Base-by-base conservation (phyloP, 2,113 vertebrate species). In the Lycaon pictus region DNA sequence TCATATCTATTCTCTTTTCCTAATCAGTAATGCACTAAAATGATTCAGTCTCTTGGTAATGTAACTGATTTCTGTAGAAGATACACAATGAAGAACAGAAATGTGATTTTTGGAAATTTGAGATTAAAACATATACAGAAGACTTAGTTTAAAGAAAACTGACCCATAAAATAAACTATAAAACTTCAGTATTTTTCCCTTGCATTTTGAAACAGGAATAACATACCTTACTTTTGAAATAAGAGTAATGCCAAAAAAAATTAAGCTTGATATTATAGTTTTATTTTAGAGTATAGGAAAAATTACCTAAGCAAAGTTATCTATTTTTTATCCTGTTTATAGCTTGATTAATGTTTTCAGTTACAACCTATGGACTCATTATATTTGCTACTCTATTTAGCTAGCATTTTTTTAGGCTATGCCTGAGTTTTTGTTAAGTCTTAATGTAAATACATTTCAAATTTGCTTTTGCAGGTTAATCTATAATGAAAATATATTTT, bases 21-120 rank as follows among this genome's bases (percentile, higher is more conserved):
- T 76, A 62, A 76, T 92, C n/a, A 86, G 11, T 76, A 92, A 60
- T 76, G 5, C 3, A 62, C 22, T 96, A 90, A 81, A 93, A 65
- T 23, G 72, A 69, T 67, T 10, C 8, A 77, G 3, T 65, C 17
- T 80, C 3, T 71, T 91, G 5, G 80, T 55, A 81, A 27, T 0
- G 4, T 62, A 51, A 27, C n/a, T 65, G 43, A 80, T 74, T 76
- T 88, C 27, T 81, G 23, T 20, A 84, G 35, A 76, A 4, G 2
- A 62, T 72, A 60, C 32, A 67, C 17, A 88, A 8, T 48, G 22
- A 13, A 67, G 7, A 84, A 29, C 27, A 93, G 1, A 72, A 90
- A 1, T n/a, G 7, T 55, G 11, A 86, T 60, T 81, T 32, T 8
- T 71, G 7, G 3, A 83, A 55, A 25, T 91, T 37, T 56, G 22